Conservation (phyloP, 2,888 invertebrate species). For the Ligdia adustata region DNA sequence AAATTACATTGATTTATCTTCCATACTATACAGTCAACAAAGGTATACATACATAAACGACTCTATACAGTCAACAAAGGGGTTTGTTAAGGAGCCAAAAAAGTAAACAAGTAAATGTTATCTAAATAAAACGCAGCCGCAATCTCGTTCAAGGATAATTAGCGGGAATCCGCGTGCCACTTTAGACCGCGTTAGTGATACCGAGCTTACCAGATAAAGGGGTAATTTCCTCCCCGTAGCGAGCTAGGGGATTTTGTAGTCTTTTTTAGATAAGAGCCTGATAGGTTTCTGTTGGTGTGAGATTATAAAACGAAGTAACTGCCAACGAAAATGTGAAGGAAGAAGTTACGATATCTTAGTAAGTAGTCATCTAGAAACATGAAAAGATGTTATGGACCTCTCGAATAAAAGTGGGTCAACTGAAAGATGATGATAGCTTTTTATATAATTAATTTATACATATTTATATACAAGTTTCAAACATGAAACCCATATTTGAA, state of each 20-base stretch:
- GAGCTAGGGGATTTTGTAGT: slow-evolving; percentile 33
- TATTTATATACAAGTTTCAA: too few species aligned
- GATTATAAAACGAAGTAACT: slow-evolving; percentile 9
- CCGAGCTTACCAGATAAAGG: slow-evolving; percentile 38
- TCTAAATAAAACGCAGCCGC: slow-evolving; percentile 18
- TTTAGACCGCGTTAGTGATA: slow-evolving; percentile 31
- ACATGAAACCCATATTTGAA: too few species aligned
- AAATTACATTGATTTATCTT: too few species aligned
- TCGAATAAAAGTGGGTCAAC: too few species aligned
- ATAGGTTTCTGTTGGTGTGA: slow-evolving; percentile 12
- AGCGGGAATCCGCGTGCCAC: slow-evolving; percentile 22
- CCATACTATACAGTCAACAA: too few species aligned
- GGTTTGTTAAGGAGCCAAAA: not conserved
- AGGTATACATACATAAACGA: too few species aligned
- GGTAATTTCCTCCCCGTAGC: slow-evolving; percentile 35
- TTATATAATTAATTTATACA: too few species aligned
- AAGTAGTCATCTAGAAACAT: too few species aligned
- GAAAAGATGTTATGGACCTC: too few species aligned
- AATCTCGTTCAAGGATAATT: slow-evolving; percentile 35
- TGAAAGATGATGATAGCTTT: too few species aligned
- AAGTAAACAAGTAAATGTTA: slow-evolving; percentile 11
- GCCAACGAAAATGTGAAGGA: not conserved
- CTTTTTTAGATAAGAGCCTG: slow-evolving; percentile 29
- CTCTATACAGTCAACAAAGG: too few species aligned
- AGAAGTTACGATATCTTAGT: too few species aligned